phyloP scores from a whole-genome alignment of 2,113 vertebrate species.

The Potamarius usumacintae region DNA sequence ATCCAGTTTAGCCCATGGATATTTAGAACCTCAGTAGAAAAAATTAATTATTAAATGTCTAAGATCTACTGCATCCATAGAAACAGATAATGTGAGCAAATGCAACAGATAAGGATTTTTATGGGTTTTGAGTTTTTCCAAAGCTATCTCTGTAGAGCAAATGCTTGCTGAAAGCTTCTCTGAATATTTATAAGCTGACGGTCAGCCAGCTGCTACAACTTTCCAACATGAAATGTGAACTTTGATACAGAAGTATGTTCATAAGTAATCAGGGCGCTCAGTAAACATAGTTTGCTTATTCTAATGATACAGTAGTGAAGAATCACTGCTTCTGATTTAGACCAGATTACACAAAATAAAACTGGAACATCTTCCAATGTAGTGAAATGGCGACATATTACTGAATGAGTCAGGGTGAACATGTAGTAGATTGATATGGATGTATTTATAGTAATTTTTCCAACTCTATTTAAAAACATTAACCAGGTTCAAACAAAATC shows the following conservation, averaged over 20 bases:
- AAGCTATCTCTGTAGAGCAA: conserved; percentile 55
- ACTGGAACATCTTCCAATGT: neutral
- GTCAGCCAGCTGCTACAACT: conserved; percentile 37
- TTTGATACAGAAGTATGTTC: neutral
- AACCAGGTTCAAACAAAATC: neutral
- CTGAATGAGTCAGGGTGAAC: neutral
- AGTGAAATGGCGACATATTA: neutral
- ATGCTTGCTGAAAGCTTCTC: conserved; percentile 55
- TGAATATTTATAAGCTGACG: conserved; percentile 60
- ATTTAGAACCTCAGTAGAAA: conserved; percentile 41
- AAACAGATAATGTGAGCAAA: conserved; percentile 63
- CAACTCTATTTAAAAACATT: neutral
- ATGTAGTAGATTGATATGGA: neutral
- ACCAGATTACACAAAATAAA: neutral
- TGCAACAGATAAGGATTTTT: conserved; percentile 66
- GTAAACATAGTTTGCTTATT: conserved; percentile 54
- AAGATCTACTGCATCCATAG: conserved; percentile 54
- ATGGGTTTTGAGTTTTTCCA: conserved; percentile 63
- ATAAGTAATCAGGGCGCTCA: conserved; percentile 30
- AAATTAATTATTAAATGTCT: conserved; percentile 21
- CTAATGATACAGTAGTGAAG: conserved; percentile 43
- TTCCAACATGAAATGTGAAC: conserved; percentile 8
- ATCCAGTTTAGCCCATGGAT: conserved; percentile 36
- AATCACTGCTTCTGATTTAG: conserved; percentile 35
- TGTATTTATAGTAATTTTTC: neutral